Conservation (phyloP, 2,888 invertebrate genomes). For the Acleris literana region DNA sequence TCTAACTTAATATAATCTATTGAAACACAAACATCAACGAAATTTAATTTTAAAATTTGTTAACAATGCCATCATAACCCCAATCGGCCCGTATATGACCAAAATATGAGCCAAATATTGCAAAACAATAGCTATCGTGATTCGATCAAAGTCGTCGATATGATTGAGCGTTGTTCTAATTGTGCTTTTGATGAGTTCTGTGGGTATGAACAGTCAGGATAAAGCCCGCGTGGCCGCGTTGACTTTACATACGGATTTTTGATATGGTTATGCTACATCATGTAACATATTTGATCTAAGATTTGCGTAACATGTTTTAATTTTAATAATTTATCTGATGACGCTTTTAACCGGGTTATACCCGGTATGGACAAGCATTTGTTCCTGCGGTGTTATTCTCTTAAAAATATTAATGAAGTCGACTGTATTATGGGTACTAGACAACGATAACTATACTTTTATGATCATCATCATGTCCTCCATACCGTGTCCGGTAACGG, state of each 20-base stretch:
- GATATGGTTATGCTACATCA: constrained; percentile 4
- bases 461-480: too few species aligned
- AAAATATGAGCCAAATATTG: constrained; percentile 17
- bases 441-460: too few species aligned
- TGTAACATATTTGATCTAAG: constrained; percentile 6
- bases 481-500: too few species aligned
- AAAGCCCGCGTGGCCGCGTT: constrained; percentile 22
- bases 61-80: constrained; percentile 1
- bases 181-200: constrained; percentile 13
- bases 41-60: neutral
- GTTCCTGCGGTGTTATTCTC: too few species aligned
- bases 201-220: constrained; percentile 8
- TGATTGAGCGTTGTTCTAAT: constrained; percentile 6
- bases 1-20: too few species aligned
- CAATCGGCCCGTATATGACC: constrained; percentile 6
- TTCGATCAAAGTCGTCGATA: constrained; percentile 12
- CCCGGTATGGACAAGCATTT: too few species aligned
- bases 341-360: too few species aligned
- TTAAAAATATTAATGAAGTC: too few species aligned
- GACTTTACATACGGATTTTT: constrained; percentile 12
- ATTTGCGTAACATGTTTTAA: neutral
- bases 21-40: neutral
- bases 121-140: constrained; percentile 13
- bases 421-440: too few species aligned
- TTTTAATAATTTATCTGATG: neutral